phyloP scores from a whole-genome alignment of 2,797 vertebrate species.

The Rallus crepitans region DNA sequence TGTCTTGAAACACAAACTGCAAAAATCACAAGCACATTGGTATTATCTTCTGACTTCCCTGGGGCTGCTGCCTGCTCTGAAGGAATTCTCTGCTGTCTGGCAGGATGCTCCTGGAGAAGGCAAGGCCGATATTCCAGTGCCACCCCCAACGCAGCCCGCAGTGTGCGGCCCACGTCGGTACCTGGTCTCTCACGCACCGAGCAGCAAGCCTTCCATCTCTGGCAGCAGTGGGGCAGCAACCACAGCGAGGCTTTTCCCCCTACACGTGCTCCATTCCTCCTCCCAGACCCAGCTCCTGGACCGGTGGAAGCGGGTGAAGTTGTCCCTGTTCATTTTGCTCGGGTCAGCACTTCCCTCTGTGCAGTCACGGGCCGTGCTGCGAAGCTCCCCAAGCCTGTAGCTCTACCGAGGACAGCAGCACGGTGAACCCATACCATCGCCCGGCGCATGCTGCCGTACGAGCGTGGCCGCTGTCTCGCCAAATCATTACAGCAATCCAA shows the following conservation, averaged over 20 bases:
- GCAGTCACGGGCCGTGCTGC: not conserved
- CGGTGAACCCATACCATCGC: rapidly evolving
- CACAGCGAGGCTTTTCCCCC: not conserved
- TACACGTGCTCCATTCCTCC: not conserved
- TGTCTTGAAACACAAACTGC: not conserved
- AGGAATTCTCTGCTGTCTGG: not conserved
- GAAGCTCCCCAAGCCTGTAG: no score
- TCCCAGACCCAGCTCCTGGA: not conserved
- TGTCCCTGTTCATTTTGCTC: not conserved
- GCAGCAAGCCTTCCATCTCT: not conserved
- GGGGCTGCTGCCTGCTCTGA: not conserved
- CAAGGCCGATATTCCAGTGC: not conserved
- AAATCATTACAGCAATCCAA: not conserved
- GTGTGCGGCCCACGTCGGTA: rapidly evolving
- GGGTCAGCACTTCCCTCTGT: not conserved
- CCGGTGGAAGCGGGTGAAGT: not conserved
- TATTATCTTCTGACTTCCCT: not conserved
- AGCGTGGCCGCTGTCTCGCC: not conserved
- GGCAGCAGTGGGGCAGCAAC: not conserved
- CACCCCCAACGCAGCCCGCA: not conserved
- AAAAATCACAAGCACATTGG: constrained; percentile 8
- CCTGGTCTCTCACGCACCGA: rapidly evolving
- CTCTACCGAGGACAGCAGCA: not conserved
- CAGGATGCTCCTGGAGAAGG: not conserved
- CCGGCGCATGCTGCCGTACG: rapidly evolving